A percentile compares a stretch with the other conserved stretches of the same genome.
These are phyloP conservation scores for Caenorhabditis sp. DNA, from an alignment of 2,888 invertebrate species.

Conservation along the genomic window DNA sequence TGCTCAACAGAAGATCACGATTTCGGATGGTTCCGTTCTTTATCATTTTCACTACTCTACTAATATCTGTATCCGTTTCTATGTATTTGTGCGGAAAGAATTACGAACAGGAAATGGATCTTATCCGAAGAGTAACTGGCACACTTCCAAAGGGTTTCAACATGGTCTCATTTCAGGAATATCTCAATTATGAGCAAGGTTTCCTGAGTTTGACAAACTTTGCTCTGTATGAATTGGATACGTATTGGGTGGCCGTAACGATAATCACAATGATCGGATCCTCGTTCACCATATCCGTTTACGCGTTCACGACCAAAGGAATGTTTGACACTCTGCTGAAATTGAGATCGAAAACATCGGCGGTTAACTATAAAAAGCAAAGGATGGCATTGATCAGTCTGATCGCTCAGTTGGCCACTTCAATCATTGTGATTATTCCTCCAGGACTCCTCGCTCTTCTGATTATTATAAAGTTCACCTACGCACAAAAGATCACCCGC, in stretches of 20 bases:
- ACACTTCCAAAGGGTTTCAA: too few relatives aligned
- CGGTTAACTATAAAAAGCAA: neutral
- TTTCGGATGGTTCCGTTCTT: too few relatives aligned
- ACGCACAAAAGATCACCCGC: neutral
- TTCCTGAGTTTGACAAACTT: neutral
- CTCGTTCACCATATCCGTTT: neutral
- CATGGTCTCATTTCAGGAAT: too few relatives aligned
- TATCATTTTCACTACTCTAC: too few relatives aligned
- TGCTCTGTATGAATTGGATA: neutral
- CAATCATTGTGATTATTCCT: neutral
- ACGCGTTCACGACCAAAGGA: neutral
- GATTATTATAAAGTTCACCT: neutral
- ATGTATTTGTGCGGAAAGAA: too few relatives aligned
- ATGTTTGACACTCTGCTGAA: neutral
- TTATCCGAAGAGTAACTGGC: too few relatives aligned
- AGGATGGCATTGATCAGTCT: neutral
- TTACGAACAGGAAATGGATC: too few relatives aligned
- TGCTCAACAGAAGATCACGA: too few relatives aligned
- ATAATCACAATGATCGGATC: too few relatives aligned
- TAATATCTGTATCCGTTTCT: too few relatives aligned
- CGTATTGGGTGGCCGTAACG: neutral
- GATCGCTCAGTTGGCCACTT: neutral
- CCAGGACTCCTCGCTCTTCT: neutral
- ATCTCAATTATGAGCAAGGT: neutral
- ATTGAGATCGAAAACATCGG: neutral